Evolutionary conservation across 92 coral and sea anemone genomes (phyloP), one percentile per base, ranked within the genome.

Genomic region (Umimayanthus kanabou): DNA sequence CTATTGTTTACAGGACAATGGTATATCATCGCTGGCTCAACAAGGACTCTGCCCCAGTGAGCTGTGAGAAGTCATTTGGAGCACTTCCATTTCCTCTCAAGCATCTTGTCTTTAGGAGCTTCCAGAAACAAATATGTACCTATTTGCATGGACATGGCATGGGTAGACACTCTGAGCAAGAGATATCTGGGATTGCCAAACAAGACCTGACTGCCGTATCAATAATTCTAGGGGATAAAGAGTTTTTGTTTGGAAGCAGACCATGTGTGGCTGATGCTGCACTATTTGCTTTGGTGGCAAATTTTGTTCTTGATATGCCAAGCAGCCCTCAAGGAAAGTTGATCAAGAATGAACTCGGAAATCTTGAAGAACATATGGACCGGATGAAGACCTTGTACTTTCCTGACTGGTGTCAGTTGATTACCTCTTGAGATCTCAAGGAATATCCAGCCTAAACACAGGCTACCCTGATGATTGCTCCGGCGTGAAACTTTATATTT

Each of bases 121-220:
- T 92, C 82, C 79, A 92, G 65, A 88, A 92, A 39, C 77, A 39
- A 13, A 70, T 86, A 20, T 76, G 89, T 75, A 72, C 75, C 4
- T 66, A 91, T 39, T 81, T 95, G 72, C 85, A 94, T 70, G 85
- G 87, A 16, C 95, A 95, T 73, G 98, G 95, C 11, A 93, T 95
- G 29, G 98, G 98, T 15, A 92, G 98, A 5, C 95, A 93, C 75
- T 88, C 93, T 16, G 95, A 92, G 29, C 89, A 93, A 28, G 96
- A 93, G 73, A 22, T 95, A 5, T 95, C 84, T 77, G 89, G 80
- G 25, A 87, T 95, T 25, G 96, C 92, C 71, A 93, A 90, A 73
- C 88, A 90, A 72, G 98, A 95, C 69, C 72, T 95, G 75, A 82
- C 84, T 9, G 96, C 98, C 6, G 94, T 90, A 20, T 87, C 98